Evolutionary conservation across 1,140 invertebrate genomes (phyloP), one percentile per base, ranked within the genome.

Genomic region (Stegodyphus dumicola): DNA sequence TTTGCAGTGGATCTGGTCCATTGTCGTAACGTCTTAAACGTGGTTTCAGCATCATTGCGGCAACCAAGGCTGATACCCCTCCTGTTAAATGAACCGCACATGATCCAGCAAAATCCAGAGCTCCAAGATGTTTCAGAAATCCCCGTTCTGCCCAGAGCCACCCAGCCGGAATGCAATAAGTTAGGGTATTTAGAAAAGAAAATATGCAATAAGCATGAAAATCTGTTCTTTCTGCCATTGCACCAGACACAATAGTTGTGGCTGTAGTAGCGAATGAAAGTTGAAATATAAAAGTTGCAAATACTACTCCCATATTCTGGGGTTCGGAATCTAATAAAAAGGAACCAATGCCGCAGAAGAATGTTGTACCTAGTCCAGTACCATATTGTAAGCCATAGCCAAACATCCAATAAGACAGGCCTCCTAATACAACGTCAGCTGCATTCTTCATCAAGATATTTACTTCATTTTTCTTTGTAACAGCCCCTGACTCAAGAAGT

Each of bases 381-480:
- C 97, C 97, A 88, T 97, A 98, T 71, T 95, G 97, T 89, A 98
- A 92, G 0, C 95, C 96, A 90, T 96, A 99, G 0, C 97, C 97
- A 89, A 98, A 97, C 17, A 96, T 92, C 97, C 97, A 98, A 90
- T 98, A 98, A 0, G 96, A 97, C 6, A 97, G 89, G 74, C 96
- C 97, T 15, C 97, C 97, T 5, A 98, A 92, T 7, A 97, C 95
- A 73, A 98, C 96, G 88, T 98, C 96, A 0, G 96, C 95, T 0
- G 97, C 94, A 89, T 98, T 98, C 90, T 97, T 98, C 94, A 98
- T 96, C 96, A 98, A 97, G 17, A 98, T 97, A 88, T 97, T 97
- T 0, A 97, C 96, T 92, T 98, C 96, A 89, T 98, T 97, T 91
- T 98, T 98, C 53, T 96, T 92, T 0, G 96, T 96, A 0, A 98